Base-by-base conservation (phyloP, 2,113 vertebrate genomes). In the Leuciscus idus region DNA sequence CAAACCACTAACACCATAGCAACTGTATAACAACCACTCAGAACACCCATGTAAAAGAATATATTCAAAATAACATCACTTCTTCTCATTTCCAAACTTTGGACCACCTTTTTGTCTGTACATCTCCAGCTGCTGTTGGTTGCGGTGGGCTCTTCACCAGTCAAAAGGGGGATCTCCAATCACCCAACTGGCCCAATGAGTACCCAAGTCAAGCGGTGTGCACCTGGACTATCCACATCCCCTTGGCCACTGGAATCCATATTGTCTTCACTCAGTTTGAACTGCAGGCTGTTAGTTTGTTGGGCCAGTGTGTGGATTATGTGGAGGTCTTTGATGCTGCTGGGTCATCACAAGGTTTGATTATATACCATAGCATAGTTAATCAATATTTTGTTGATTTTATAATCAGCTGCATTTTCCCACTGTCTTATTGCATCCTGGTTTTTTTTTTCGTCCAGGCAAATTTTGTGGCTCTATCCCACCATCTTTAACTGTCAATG, bases 251-350 rank as follows among this genome's bases (percentile, higher is more conserved):
- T 87, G 89, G 0, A 21, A 87, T 95, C 73, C 85, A 92, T 17
- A 81, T 95, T 0, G 87, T 28, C 61, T 95, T 95, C 86, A 95
- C 92, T 85, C 91, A 94, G 86, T 95, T 95, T 89, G 90, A 93
- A 36, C 36, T 95, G 77, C 93, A 95, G 84, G 89, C 88, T 30
- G 79, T 79, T 3, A 94, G 92, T 82, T 0, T 90, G 5, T 74
- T 94, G 0, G 92, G 93, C 59, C 84, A 88, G 8, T 95, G 95
- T 90, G 79, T 93, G 72, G 95, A 95, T 90, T 94, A 92, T 55
- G 90, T 95, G 70, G 94, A 95, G 87, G 52, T 95, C 79, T 94
- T 94, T 81, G 84, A 85, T 26, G 92, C 93, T 84, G 78, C 90
- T 57, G 89, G 4, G 30, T 89, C 87, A 92, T 90, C 89, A 43